Evolutionary conservation across 2,113 vertebrate species (phyloP).

Genomic region (Datnioides undecimradiatus): DNA sequence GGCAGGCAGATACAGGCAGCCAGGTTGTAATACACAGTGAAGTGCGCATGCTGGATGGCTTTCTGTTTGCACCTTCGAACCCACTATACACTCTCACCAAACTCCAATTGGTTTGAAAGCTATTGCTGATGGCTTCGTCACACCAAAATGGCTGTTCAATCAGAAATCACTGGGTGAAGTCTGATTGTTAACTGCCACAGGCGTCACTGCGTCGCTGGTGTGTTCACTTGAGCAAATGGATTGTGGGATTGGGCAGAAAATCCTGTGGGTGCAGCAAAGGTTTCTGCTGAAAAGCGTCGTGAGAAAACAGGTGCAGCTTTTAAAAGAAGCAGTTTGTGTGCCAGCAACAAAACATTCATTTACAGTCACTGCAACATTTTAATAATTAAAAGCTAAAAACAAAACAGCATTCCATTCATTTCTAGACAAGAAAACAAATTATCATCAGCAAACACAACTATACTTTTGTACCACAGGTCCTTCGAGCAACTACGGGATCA

Average conservation of each 20-base stretch:
- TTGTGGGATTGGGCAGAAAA: not conserved
- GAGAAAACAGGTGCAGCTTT: not conserved
- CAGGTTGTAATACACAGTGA: not conserved
- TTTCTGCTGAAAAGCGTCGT: not conserved
- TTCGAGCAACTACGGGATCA: too few relatives aligned
- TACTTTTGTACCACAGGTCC: too few relatives aligned
- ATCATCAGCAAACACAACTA: too few relatives aligned
- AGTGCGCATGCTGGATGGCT: not conserved
- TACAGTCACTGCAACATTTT: too few relatives aligned
- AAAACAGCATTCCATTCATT: too few relatives aligned
- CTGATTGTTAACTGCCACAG: constrained; percentile 1
- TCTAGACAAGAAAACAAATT: too few relatives aligned
- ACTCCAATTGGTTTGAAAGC: not conserved
- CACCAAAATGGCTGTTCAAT: not conserved
- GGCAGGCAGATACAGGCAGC: not conserved
- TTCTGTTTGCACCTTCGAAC: not conserved
- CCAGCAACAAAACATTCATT: too few relatives aligned
- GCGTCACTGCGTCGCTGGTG: not conserved
- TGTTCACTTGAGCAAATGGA: not conserved
- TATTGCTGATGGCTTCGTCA: not conserved
- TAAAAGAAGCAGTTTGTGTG: not conserved
- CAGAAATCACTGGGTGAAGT: not conserved
- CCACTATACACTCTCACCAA: not conserved
- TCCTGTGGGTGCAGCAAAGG: not conserved
- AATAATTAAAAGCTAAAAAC: too few relatives aligned